Evolutionary conservation across 2,113 vertebrate genomes (phyloP), one percentile per base, ranked within the genome.

Genomic region (Dryoscopus gambensis): DNA sequence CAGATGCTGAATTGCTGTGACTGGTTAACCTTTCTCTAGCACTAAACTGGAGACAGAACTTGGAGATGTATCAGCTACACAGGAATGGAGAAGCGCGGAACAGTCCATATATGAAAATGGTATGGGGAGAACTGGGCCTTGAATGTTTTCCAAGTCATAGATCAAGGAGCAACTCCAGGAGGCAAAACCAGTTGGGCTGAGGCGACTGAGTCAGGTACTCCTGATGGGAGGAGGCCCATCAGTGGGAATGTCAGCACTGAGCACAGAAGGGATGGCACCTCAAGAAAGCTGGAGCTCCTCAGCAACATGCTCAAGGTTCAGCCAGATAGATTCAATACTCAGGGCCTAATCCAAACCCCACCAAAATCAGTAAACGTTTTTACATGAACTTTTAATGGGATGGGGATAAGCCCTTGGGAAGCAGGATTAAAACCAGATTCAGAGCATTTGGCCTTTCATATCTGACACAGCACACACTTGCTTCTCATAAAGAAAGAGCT

Each of bases 401-500:
- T 37, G 57, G 47, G 35, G 57, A 84, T 87, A 89, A 95, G 5
- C 28, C 64, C 39, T 67, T 88, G 50, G 52, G 70, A 93, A 82
- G 84, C 28, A 79, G 81, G 25, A 93, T 94, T 95, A 89, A 89
- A 95, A 84, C 18, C 65, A 92, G 64, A 91, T 79, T 91, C 80
- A 79, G 67, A 87, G 77, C 62, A 82, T 75, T 89, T 84, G 65
- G 87, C 69, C 50, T 95, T 95, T 94, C 64, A 12, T 71, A 64
- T 75, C 69, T 91, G 49, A 87, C 93, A 92, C 60, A 60, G 52
- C 24, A 82, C 33, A 68, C 27, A 42, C n/a, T 86, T 93, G 22
- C 10, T 69, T 90, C 79, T 84, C 12, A 3, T 52, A 68, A 92
- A 81, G 60, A 90, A 49, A 19, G 18, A 87, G 44, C 39, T 80